A percentile compares a stretch with the other conserved stretches of the same genome.
phyloP scores from a whole-genome alignment of 2,113 vertebrate genomes.

The Furnarius figulus region DNA sequence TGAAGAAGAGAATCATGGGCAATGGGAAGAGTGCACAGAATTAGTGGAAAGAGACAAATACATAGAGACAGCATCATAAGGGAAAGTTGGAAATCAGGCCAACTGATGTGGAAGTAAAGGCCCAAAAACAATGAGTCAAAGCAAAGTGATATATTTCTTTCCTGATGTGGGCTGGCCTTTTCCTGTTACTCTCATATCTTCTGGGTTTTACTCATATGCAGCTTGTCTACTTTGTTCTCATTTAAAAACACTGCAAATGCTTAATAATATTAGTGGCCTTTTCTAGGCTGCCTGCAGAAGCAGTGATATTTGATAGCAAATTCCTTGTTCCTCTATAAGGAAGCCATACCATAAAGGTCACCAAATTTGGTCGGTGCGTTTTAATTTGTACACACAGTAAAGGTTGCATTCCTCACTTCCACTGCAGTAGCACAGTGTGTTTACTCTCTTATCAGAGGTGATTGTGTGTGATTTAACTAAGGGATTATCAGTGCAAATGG shows the following conservation, averaged over 20 bases:
- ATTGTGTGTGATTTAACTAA: background rate
- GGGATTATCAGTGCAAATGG: background rate
- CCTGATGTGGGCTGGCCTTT: background rate
- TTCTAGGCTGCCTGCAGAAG: constrained; percentile 5
- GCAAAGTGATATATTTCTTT: background rate
- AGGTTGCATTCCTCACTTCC: constrained; percentile 35
- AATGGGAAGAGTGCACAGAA: background rate
- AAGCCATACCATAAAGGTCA: constrained; percentile 64
- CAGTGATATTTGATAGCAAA: constrained; percentile 65
- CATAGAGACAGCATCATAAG: accelerated
- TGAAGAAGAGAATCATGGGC: accelerated
- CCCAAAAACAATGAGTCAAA: background rate
- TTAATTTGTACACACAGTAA: constrained; percentile 63
- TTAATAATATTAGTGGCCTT: constrained; percentile 61
- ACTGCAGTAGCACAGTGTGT: background rate
- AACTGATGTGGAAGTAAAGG: background rate
- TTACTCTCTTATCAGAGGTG: background rate
- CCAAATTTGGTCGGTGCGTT: constrained; percentile 59
- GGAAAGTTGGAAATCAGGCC: background rate
- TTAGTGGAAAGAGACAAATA: background rate
- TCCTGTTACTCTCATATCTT: background rate
- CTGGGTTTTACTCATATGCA: background rate
- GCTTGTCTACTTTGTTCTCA: background rate
- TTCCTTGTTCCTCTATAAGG: constrained; percentile 34
- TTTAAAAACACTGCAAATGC: background rate